Evolutionary conservation across 2,113 vertebrate species (phyloP).

Genomic region (Apodemus sylvaticus): DNA sequence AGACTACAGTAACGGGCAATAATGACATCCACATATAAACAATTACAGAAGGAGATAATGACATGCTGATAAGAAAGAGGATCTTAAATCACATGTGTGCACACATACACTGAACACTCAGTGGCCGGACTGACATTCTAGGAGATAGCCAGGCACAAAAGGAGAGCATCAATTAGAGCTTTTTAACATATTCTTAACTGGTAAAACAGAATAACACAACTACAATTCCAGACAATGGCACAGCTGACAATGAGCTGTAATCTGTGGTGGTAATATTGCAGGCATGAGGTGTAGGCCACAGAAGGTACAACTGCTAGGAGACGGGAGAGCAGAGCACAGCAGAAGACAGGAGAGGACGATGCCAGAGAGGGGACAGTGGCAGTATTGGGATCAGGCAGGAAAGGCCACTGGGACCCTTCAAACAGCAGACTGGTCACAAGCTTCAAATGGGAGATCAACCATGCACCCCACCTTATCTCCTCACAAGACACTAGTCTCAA

Average conservation of each 20-base stretch:
- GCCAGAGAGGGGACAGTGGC: background rate
- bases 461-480: too few relatives aligned
- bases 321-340: background rate
- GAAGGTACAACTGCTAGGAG: too few relatives aligned
- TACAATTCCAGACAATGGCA: background rate
- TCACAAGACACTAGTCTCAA: background rate
- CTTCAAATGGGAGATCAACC: background rate
- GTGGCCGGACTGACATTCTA: background rate
- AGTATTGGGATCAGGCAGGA: too few relatives aligned
- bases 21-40: background rate
- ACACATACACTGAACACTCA: background rate
- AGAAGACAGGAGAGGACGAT: background rate
- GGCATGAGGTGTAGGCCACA: background rate
- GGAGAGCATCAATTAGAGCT: background rate
- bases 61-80: background rate
- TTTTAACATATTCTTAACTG: background rate
- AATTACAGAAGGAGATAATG: background rate
- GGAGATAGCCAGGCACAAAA: background rate
- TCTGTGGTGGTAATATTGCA: too few relatives aligned
- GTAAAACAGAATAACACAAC: background rate
- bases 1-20: background rate
- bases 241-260: background rate
- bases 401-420: background rate
- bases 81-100: too few relatives aligned
- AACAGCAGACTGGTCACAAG: background rate